phyloP scores from a whole-genome alignment of 2,888 invertebrate species.

The Busseola fusca region DNA sequence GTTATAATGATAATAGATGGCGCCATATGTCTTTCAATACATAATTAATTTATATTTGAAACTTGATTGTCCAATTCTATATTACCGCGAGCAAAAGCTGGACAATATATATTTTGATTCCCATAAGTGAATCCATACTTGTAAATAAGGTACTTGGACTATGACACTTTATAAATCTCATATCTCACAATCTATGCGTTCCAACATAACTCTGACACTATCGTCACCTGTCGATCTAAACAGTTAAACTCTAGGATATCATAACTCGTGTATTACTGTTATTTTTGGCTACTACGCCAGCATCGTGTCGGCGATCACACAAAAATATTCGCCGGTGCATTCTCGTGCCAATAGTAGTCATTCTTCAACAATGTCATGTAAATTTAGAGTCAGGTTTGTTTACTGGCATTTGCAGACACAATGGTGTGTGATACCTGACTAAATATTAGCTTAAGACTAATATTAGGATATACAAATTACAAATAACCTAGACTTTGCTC shows the following conservation, averaged over 20 bases:
- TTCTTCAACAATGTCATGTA: constrained; percentile 47
- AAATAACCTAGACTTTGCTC: background rate
- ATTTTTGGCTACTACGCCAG: constrained; percentile 50
- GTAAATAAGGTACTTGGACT: background rate
- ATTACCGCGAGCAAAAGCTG: no score
- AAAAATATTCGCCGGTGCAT: constrained; percentile 53
- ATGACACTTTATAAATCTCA: background rate
- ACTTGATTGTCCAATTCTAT: no score
- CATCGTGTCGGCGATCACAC: constrained; percentile 27
- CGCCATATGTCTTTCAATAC: no score
- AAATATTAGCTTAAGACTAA: background rate
- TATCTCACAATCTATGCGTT: constrained; percentile 7
- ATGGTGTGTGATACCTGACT: background rate
- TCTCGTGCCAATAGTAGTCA: constrained; percentile 45
- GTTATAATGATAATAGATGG: no score
- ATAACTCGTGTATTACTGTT: constrained; percentile 37
- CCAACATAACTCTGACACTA: constrained; percentile 16
- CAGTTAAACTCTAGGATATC: constrained; percentile 38
- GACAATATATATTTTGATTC: background rate
- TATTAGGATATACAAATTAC: background rate
- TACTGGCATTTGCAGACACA: constrained; percentile 9
- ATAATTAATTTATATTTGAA: no score
- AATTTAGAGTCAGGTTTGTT: constrained; percentile 35
- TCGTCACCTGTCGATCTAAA: constrained; percentile 18
- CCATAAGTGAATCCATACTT: background rate